Conservation (phyloP, 2,888 invertebrate genomes). For the Chrysodeixis includens region DNA sequence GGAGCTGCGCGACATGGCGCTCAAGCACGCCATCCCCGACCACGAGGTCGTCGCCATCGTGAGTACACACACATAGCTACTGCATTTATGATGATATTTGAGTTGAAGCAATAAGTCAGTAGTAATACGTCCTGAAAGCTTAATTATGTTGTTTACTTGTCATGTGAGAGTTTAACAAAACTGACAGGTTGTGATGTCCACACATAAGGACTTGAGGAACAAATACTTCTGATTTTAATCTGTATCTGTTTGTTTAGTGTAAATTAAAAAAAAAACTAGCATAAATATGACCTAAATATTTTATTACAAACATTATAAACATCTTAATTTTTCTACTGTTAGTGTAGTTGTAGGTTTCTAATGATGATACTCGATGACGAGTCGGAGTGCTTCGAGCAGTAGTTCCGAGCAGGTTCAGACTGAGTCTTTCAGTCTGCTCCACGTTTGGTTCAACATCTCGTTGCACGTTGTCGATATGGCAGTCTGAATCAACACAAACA, state of each 20-base stretch:
- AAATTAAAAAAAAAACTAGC: no score
- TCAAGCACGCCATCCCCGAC: constrained; percentile 95
- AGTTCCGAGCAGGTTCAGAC: constrained; percentile 59
- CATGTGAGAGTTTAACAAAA: no score
- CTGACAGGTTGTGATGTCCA: no score
- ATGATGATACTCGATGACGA: constrained; percentile 89
- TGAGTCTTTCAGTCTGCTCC: constrained; percentile 76
- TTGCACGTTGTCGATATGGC: constrained; percentile 80
- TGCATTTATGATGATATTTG: not conserved
- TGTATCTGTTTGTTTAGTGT: no score
- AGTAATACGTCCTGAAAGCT: no score
- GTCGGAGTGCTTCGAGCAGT: constrained; percentile 75
- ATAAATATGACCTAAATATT: no score
- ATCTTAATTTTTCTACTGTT: no score
- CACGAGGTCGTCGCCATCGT: constrained; percentile 96
- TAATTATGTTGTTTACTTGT: no score
- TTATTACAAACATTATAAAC: no score
- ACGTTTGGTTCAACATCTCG: constrained; percentile 52
- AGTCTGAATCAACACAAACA: constrained; percentile 71
- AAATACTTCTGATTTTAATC: no score
- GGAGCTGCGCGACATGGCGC: constrained; percentile 96
- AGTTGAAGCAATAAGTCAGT: no score
- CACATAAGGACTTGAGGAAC: no score
- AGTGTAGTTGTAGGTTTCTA: constrained; percentile 23
- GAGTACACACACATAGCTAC: constrained; percentile 78